Evolutionary conservation across 2,888 invertebrate species (phyloP).

Genomic region (Drosophila multiciliata): DNA sequence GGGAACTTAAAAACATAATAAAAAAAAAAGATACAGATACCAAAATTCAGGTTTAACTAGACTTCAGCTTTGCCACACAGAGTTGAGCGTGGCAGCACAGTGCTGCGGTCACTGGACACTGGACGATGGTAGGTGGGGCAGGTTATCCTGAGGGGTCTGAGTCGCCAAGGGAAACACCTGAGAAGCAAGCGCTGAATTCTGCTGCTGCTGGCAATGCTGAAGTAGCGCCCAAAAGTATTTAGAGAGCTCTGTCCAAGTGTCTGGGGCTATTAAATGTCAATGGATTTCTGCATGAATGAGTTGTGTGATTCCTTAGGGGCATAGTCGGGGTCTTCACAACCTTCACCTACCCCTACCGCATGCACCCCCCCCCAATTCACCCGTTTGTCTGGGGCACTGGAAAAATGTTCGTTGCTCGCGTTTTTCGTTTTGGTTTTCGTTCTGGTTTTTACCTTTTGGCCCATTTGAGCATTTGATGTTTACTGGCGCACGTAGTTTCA

Average conservation of each 20-base stretch:
- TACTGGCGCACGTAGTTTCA: slow-evolving; percentile 69
- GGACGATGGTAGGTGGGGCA: neutral
- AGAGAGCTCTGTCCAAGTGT: slow-evolving; percentile 40
- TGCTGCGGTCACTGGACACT: neutral
- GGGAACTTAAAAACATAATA: slow-evolving; percentile 5
- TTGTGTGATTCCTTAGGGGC: slow-evolving; percentile 57
- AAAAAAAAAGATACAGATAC: slow-evolving; percentile 51
- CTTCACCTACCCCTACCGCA: neutral
- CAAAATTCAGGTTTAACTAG: slow-evolving; percentile 78
- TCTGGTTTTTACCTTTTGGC: slow-evolving; percentile 48
- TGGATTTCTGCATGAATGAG: slow-evolving; percentile 82
- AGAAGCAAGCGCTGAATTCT: slow-evolving; percentile 21
- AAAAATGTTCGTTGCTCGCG: slow-evolving; percentile 8
- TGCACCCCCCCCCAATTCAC: neutral
- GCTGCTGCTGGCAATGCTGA: slow-evolving; percentile 22
- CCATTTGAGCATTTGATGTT: slow-evolving; percentile 58
- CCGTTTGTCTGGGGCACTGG: neutral
- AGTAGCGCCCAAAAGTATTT: slow-evolving; percentile 42
- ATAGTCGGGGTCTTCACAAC: slow-evolving; percentile 9
- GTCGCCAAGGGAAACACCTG: slow-evolving; percentile 42
- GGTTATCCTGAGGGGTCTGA: slow-evolving; percentile 4
- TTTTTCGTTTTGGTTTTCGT: slow-evolving; percentile 29
- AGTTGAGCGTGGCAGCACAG: slow-evolving; percentile 4
- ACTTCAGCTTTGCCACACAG: slow-evolving; percentile 38
- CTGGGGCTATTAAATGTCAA: slow-evolving; percentile 80